Evolutionary conservation across 2,797 vertebrate genomes (phyloP).

Genomic region (Atherinosoma microstoma): DNA sequence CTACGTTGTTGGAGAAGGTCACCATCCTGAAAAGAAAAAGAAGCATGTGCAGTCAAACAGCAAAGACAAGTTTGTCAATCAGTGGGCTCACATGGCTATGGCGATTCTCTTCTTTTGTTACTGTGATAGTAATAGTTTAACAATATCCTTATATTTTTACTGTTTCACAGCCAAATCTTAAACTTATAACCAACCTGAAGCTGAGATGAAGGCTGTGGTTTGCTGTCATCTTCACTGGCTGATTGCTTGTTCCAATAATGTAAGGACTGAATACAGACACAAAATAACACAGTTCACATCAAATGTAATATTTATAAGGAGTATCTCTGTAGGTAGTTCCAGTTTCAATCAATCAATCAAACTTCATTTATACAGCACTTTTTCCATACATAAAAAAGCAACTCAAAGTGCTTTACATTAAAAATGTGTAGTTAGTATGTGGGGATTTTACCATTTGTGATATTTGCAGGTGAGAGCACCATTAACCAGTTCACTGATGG

Average conservation of each 20-base stretch:
- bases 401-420: no score
- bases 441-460: slow-evolving; percentile 93
- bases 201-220: slow-evolving; percentile 97
- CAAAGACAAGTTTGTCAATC: neutral
- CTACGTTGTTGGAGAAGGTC: slow-evolving; percentile 98
- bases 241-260: slow-evolving; percentile 97
- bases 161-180: neutral
- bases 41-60: neutral
- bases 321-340: neutral
- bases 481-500: slow-evolving; percentile 96
- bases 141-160: neutral
- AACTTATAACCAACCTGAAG: slow-evolving; percentile 87
- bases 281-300: slow-evolving; percentile 13
- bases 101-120: neutral
- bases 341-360: no score
- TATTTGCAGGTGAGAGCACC: slow-evolving; percentile 99
- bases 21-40: slow-evolving; percentile 87
- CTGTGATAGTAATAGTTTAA: neutral
- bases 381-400: no score
- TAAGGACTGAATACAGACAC: slow-evolving; percentile 87
- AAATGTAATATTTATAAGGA: neutral
- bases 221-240: slow-evolving; percentile 96
- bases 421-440: neutral
- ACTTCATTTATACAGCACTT: no score
- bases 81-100: neutral